Base-by-base conservation (phyloP, 2,113 vertebrate species). In the Python bivittatus region DNA sequence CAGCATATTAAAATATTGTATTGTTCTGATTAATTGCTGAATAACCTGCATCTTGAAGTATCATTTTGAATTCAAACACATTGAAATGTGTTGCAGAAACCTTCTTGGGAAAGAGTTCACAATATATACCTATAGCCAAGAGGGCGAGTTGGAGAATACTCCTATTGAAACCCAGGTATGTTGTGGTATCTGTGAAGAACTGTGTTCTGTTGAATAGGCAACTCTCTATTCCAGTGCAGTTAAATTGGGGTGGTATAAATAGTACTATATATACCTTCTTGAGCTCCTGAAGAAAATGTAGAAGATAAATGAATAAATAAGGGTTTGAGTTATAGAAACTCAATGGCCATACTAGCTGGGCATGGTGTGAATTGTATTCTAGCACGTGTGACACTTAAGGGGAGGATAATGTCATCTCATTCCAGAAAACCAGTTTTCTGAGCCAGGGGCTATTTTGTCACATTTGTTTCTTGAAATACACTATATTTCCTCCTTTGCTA, bases 61-160 rank as follows among this genome's bases (percentile, higher is more conserved):
- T 57, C 84, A 88, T 91, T 94, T 93, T 20, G 56, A 57, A 29
- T 93, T 86, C 57, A 27, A 84, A 93, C 48, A 95, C 92, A 94
- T 20, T 95, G 17, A 94, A 83, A 29, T 88, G 52, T 48, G 58
- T 93, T 92, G 17, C 94, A 98, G 97, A 94, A 94, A 96, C 53
- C 96, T 98, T 91, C 33, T 97, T 60, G 95, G 96, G 1, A 93
- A 96, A 33, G 91, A 97, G 87, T 98, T 97, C 85, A 85, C 88
- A 53, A 91, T 96, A n/a, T 96, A 96, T 91, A 97, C 94, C 0
- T 97, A 97, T 56, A 94, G 93, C 8, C 11, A 95, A 94, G 92
- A 96, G 86, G 96, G 94, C 44, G 95, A 96, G 94, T 88, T 97
- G 92, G 84, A 96, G 54, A 48, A 91, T 58, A 93, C 92, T 13